These are phyloP conservation scores for Gobionotothen gibberifrons DNA, from an alignment of 2,797 vertebrate genomes.

Conservation along the genomic window DNA sequence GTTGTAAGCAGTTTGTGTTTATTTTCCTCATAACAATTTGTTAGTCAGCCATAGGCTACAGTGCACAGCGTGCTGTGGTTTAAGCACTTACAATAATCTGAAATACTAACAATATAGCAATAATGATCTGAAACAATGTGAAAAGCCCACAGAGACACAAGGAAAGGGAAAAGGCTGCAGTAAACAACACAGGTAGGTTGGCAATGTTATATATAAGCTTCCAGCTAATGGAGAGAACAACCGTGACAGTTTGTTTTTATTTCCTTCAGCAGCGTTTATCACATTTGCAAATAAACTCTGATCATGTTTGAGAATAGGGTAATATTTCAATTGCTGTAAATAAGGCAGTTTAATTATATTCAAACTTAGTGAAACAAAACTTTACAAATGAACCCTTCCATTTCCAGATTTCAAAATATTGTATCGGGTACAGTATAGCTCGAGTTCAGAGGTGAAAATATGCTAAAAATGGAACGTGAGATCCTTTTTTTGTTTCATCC, in stretches of 20 bases:
- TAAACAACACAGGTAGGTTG: constrained; percentile 46
- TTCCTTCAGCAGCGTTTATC: constrained; percentile 23
- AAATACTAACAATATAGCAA: constrained; percentile 47
- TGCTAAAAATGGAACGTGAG: not conserved
- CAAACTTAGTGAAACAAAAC: not conserved
- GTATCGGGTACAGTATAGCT: not conserved
- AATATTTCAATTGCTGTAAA: constrained; percentile 15
- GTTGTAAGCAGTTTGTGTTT: constrained; percentile 37
- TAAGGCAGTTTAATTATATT: constrained; percentile 22
- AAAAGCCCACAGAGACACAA: constrained; percentile 48
- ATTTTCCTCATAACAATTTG: constrained; percentile 47
- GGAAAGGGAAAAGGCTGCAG: constrained; percentile 26
- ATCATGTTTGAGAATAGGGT: constrained; percentile 15
- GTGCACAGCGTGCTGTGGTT: constrained; percentile 19
- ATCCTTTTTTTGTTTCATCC: not conserved
- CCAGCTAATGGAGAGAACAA: constrained; percentile 29
- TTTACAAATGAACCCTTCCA: not conserved
- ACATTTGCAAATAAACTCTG: constrained; percentile 19
- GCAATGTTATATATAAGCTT: constrained; percentile 18
- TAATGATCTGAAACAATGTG: constrained; percentile 50
- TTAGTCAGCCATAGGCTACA: constrained; percentile 44
- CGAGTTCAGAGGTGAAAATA: too few species aligned
- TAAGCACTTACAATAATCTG: constrained; percentile 49
- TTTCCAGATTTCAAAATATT: not conserved
- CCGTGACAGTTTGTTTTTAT: constrained; percentile 24